Evolutionary conservation across 2,888 invertebrate genomes (phyloP).

Genomic region (Tachina grossa): DNA sequence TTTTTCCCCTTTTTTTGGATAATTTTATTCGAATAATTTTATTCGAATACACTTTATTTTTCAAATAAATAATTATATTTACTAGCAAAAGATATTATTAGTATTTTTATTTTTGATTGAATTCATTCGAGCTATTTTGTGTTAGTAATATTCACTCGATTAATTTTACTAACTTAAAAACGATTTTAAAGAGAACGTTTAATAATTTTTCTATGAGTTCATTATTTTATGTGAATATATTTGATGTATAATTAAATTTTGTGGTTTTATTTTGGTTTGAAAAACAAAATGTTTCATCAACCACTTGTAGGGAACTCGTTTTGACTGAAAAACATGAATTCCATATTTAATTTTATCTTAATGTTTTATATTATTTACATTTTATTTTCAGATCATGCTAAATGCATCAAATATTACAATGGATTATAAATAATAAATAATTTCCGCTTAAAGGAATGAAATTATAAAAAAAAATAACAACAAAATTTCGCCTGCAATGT

Average conservation of each 20-base stretch:
- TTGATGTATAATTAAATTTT: too few species aligned
- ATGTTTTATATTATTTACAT: neutral
- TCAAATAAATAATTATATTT: too few species aligned
- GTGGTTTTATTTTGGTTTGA: neutral
- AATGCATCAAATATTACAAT: conserved; percentile 17
- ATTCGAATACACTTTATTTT: too few species aligned
- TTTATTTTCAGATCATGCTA: conserved; percentile 35
- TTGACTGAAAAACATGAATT: neutral
- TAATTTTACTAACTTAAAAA: too few species aligned
- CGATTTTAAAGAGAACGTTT: too few species aligned
- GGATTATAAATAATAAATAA: conserved; percentile 46
- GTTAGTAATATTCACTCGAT: too few species aligned
- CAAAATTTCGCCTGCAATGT: conserved; percentile 3
- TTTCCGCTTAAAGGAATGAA: conserved; percentile 53
- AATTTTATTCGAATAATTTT: too few species aligned
- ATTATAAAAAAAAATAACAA: neutral
- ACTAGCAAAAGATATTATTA: neutral
- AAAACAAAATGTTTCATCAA: neutral
- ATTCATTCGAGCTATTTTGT: too few species aligned
- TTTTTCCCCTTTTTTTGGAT: too few species aligned
- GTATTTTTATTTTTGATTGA: too few species aligned
- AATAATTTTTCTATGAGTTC: too few species aligned
- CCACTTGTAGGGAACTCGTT: neutral
- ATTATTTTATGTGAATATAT: too few species aligned
- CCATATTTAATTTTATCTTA: neutral